A percentile compares a stretch with the other conserved stretches of the same genome.
These are phyloP conservation scores for Calameuta filiformis DNA, from an alignment of 2,888 invertebrate genomes.

Conservation along the genomic window DNA sequence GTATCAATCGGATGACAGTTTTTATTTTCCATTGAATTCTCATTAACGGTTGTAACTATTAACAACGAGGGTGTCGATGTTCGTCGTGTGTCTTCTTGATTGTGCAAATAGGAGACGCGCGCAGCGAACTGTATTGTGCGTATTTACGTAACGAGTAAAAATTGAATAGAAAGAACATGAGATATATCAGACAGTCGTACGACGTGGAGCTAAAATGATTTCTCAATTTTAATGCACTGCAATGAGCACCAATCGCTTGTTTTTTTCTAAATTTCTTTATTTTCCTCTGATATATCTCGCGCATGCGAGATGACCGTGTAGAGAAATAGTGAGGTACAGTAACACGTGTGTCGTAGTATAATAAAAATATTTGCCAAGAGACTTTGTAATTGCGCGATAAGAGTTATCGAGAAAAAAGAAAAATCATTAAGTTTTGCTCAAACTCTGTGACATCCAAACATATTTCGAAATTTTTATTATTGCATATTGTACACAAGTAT, in stretches of 20 bases:
- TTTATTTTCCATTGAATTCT: neutral
- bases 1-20: neutral
- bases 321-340: neutral
- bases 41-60: neutral
- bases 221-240: conserved; percentile 3
- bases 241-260: conserved; percentile 1
- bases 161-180: neutral
- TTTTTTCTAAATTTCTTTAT: neutral
- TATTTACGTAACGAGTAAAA: neutral
- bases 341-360: no score
- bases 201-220: neutral
- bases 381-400: neutral
- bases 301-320: neutral
- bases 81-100: neutral
- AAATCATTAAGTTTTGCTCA: neutral
- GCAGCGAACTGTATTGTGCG: conserved; percentile 16
- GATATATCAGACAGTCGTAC: conserved; percentile 26
- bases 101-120: neutral
- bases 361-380: neutral
- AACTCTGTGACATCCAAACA: neutral
- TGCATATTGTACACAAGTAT: no score
- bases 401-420: neutral
- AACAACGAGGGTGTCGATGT: conserved; percentile 23
- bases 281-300: conserved; percentile 9
- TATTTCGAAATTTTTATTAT: neutral